Conservation (phyloP, 2,113 vertebrate species). For the Pangasianodon hypophthalmus region DNA sequence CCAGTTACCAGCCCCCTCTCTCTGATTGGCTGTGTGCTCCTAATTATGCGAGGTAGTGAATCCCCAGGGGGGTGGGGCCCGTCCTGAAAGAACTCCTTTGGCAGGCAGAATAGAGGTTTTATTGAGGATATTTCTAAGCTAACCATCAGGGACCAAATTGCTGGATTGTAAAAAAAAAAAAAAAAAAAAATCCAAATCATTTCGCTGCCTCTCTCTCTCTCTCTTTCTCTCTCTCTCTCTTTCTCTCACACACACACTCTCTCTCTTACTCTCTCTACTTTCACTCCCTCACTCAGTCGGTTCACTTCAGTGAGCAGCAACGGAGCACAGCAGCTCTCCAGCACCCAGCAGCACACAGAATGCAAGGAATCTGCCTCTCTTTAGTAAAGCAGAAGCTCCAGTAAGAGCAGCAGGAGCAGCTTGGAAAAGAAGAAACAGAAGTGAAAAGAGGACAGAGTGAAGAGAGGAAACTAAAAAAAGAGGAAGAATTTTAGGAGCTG, state of each 20-base stretch:
- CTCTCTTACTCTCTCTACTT: slow-evolving; percentile 58
- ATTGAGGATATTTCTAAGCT: slow-evolving; percentile 83
- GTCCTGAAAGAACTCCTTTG: slow-evolving; percentile 83
- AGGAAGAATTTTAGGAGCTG: neutral
- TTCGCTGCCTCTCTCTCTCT: slow-evolving; percentile 66
- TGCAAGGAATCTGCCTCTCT: slow-evolving; percentile 75
- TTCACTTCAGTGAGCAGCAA: slow-evolving; percentile 69
- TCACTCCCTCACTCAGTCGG: slow-evolving; percentile 65
- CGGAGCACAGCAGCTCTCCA: slow-evolving; percentile 60
- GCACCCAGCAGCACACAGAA: slow-evolving; percentile 71
- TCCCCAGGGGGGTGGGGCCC: slow-evolving; percentile 75
- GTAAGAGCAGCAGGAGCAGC: slow-evolving; percentile 64
- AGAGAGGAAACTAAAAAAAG: neutral
- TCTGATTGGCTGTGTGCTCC: slow-evolving; percentile 69
- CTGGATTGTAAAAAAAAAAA: slow-evolving; percentile 75
- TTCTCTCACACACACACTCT: neutral
- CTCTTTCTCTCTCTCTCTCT: slow-evolving; percentile 24
- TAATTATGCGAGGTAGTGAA: slow-evolving; percentile 83
- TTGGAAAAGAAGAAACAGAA: slow-evolving; percentile 31
- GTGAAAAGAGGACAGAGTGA: slow-evolving; percentile 47
- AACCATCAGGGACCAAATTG: slow-evolving; percentile 81
- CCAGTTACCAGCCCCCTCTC: slow-evolving; percentile 73
- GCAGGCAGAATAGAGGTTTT: slow-evolving; percentile 84
- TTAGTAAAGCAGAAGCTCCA: slow-evolving; percentile 66
- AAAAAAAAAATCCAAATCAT: slow-evolving; percentile 68